Conservation (phyloP, 2,888 invertebrate species). For the Molorchus minor region DNA sequence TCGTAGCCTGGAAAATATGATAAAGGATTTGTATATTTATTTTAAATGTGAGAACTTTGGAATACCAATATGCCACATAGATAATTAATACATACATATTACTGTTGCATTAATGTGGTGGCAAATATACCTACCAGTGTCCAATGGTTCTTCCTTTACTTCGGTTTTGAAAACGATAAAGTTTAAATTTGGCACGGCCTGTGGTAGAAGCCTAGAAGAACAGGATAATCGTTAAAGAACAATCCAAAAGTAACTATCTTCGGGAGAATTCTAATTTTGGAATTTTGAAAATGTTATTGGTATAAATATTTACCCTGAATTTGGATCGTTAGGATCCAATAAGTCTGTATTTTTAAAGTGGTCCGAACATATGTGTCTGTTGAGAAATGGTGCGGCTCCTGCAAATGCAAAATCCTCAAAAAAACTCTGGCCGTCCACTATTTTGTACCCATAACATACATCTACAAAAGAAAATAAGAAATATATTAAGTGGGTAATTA, state of each 20-base stretch:
- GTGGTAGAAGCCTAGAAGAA: conserved; percentile 4
- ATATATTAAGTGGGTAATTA: background rate
- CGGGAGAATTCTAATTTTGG: background rate
- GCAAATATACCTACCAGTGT: conserved; percentile 11
- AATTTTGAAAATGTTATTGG: background rate
- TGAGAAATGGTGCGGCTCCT: conserved; percentile 28
- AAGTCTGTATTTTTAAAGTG: conserved; percentile 24
- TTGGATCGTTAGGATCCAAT: conserved; percentile 8
- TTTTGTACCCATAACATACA: conserved; percentile 35
- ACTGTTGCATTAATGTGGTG: background rate
- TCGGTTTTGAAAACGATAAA: conserved; percentile 10
- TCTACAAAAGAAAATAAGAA: conserved; percentile 15
- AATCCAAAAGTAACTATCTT: background rate
- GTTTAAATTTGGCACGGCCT: conserved; percentile 20
- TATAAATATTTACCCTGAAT: conserved; percentile 13
- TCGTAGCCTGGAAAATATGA: background rate
- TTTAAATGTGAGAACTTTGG: background rate
- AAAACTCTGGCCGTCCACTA: conserved; percentile 23
- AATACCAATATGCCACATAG: background rate
- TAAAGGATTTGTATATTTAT: too few species aligned
- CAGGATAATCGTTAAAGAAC: background rate
- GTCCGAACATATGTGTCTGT: conserved; percentile 22
- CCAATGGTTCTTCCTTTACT: conserved; percentile 23
- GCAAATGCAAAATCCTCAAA: conserved; percentile 32
- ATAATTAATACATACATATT: background rate